Evolutionary conservation across 2,113 vertebrate species (phyloP), one percentile per base, ranked within the genome.

Genomic region (Cercopithecus mona): DNA sequence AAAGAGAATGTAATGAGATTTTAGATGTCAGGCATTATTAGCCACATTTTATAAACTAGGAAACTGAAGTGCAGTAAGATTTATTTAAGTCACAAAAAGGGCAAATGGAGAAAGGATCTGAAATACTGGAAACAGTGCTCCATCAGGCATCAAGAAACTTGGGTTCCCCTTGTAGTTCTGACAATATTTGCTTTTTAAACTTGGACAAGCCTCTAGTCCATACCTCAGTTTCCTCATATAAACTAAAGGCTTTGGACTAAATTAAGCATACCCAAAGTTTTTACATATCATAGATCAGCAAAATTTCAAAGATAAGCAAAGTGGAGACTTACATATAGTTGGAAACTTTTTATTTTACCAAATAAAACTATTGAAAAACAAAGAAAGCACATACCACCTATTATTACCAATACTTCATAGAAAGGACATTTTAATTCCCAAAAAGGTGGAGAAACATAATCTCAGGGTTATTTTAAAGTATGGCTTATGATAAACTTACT

Each of bases 251-350:
- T 73, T 88, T 79, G 30, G 13, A 75, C n/a, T 78, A 81, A 14
- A 82, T 13, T 76, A 78, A 79, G 27, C 82, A 18, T 78, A 30
- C 12, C 59, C 79, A 72, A 90, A 50, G 40, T 4, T 43, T 64
- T 75, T 83, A 5, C 52, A 52, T 43, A 68, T 75, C 25, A 89
- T 17, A 64, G 3, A 50, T 40, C 40, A 61, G 70, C 52, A 45
- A 93, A 84, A 89, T 91, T 61, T 45, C 55, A 88, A 91, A 92
- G 48, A 45, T 64, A 93, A 66, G 61, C 57, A 85, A 96, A 75
- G 27, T 83, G 61, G 6, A 52, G 2, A 70, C 48, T 57, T 87
- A 82, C 2, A 38, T 61, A 9, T 76, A 85, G 32, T 45, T 82
- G 45, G 27, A 18, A 86, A 87, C 23, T 25, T 96, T 89, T 88